Evolutionary conservation across 37 sponge, comb jelly and placozoan species (phyloP).

Genomic region (Oscarella lobularis): DNA sequence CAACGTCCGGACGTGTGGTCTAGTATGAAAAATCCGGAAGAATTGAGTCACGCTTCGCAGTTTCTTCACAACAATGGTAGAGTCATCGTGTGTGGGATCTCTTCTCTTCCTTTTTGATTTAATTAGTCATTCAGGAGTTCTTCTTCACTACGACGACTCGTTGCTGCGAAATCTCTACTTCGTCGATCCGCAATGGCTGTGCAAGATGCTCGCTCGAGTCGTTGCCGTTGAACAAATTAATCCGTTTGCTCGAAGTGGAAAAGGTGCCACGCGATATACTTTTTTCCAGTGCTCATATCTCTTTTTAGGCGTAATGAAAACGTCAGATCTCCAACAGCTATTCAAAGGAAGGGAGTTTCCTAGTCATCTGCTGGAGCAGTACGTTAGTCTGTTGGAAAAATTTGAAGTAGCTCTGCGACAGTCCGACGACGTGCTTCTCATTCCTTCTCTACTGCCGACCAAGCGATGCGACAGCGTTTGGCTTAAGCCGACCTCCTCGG

Average conservation of each 20-base stretch:
- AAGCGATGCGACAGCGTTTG: conserved; percentile 9
- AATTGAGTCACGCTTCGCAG: conserved; percentile 63
- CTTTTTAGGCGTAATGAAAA: conserved; percentile 43
- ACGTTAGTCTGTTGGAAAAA: conserved; percentile 60
- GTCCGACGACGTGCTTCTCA: conserved; percentile 36
- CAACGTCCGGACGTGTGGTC: too few species aligned
- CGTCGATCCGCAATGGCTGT: conserved; percentile 87
- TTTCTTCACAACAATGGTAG: conserved; percentile 77
- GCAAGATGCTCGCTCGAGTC: conserved; percentile 69
- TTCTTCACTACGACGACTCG: conserved; percentile 74
- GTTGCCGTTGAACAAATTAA: conserved; percentile 65
- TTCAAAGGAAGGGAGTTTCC: conserved; percentile 76
- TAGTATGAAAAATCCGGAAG: too few species aligned
- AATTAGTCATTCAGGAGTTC: conserved; percentile 21
- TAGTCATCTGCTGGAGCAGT: conserved; percentile 51
- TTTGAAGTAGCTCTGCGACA: conserved; percentile 68
- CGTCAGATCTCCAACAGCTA: conserved; percentile 41
- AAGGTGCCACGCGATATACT: neutral
- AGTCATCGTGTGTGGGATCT: too few species aligned
- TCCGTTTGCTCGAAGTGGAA: conserved; percentile 51
- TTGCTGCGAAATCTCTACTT: conserved; percentile 70
- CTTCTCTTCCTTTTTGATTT: neutral
- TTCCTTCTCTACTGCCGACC: conserved; percentile 64
- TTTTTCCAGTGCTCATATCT: neutral
- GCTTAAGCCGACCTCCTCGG: neutral